Conservation (phyloP, 2,888 invertebrate species). For the Epistrophe eligans region DNA sequence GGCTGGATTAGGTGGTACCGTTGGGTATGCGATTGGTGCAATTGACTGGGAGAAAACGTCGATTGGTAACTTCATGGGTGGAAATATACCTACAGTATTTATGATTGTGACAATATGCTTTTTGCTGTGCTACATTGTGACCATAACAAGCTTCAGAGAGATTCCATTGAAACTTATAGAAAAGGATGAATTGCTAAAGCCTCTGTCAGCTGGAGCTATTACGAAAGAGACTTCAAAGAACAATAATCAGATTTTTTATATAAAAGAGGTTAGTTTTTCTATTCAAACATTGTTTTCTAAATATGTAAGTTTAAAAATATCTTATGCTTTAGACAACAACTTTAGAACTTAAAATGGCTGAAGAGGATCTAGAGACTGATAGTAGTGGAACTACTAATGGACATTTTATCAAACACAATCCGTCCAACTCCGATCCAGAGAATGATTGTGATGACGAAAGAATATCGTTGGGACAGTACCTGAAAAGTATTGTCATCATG, state of each 20-base stretch:
- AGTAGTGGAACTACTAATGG: neutral
- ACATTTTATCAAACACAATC: conserved; percentile 3
- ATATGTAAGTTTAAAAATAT: neutral
- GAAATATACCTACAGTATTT: conserved; percentile 86
- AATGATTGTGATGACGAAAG: conserved; percentile 77
- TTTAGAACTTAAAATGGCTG: conserved; percentile 79
- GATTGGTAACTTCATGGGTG: conserved; percentile 84
- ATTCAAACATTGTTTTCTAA: neutral
- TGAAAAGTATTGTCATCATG: conserved; percentile 86
- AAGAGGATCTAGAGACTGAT: conserved; percentile 55
- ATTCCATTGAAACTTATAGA: conserved; percentile 84
- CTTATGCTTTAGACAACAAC: conserved; percentile 77
- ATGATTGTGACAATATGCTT: conserved; percentile 86
- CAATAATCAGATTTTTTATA: conserved; percentile 81
- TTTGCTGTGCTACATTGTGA: conserved; percentile 85
- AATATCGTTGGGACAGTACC: conserved; percentile 80
- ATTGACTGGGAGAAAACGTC: conserved; percentile 86
- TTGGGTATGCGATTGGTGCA: conserved; percentile 86
- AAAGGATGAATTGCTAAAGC: conserved; percentile 81
- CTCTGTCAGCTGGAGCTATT: conserved; percentile 81
- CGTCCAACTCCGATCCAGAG: conserved; percentile 27
- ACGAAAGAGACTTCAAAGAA: conserved; percentile 81
- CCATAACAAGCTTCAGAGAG: conserved; percentile 86
- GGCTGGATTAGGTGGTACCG: conserved; percentile 87
- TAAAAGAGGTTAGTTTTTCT: conserved; percentile 79